A percentile compares a stretch with the other conserved stretches of the same genome.
Evolutionary conservation across 2,888 invertebrate genomes (phyloP).

Genomic region (Enchytraeus crypticus): DNA sequence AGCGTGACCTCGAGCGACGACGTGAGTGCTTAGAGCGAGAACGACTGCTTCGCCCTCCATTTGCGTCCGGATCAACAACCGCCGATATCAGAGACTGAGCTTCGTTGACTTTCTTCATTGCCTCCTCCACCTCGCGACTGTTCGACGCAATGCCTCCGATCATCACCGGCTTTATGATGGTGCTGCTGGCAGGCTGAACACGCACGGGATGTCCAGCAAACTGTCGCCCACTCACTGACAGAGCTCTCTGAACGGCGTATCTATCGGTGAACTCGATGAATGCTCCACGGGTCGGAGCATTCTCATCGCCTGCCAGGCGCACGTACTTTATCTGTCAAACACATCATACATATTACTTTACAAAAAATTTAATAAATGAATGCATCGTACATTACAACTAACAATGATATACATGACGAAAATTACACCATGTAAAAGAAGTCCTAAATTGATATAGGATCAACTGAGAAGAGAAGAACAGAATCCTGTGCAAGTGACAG

Average conservation of each 20-base stretch:
- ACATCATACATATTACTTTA: too few relatives aligned
- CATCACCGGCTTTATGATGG: conserved; percentile 63
- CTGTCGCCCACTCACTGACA: conserved; percentile 67
- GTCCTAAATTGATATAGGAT: too few relatives aligned
- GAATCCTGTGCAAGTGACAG: too few relatives aligned
- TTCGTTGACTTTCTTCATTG: conserved; percentile 91
- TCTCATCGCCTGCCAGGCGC: conserved; percentile 74
- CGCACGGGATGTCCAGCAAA: conserved; percentile 60
- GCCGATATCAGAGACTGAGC: conserved; percentile 89
- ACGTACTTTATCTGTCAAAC: conserved; percentile 80
- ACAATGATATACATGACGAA: too few relatives aligned
- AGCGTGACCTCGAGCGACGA: conserved; percentile 7
- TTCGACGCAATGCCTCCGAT: conserved; percentile 73
- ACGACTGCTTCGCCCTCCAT: conserved; percentile 2
- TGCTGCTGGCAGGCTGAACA: conserved; percentile 62
- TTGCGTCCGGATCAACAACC: conserved; percentile 60
- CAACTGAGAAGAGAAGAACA: too few relatives aligned
- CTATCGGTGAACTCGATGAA: conserved; percentile 91
- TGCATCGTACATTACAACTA: too few relatives aligned
- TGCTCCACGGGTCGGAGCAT: conserved; percentile 60
- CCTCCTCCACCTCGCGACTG: conserved; percentile 74
- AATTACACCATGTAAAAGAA: too few relatives aligned
- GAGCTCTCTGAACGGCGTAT: conserved; percentile 71
- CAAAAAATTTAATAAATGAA: too few relatives aligned
- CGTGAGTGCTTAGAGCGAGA: background rate